These are phyloP conservation scores for Percina caprodes DNA, from an alignment of 2,113 vertebrate genomes.

Conservation along the genomic window DNA sequence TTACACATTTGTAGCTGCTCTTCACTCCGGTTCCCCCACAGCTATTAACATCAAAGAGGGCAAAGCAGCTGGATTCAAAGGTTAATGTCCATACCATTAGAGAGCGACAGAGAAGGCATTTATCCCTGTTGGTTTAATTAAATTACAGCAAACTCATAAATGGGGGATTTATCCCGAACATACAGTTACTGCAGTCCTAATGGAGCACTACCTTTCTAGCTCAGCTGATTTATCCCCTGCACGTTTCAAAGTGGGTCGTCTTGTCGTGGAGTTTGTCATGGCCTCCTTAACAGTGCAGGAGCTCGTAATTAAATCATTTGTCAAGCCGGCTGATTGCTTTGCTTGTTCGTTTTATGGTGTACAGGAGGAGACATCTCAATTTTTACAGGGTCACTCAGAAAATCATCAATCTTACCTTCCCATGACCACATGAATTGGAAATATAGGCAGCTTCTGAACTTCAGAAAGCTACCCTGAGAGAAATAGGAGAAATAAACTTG, in stretches of 20 bases:
- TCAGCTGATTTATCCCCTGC: slow-evolving; percentile 71
- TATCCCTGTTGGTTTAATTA: slow-evolving; percentile 81
- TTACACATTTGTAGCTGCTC: slow-evolving; percentile 30
- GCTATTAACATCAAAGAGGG: slow-evolving; percentile 74
- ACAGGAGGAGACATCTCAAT: slow-evolving; percentile 23
- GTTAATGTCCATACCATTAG: slow-evolving; percentile 79
- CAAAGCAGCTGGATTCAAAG: slow-evolving; percentile 72
- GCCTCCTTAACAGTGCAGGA: slow-evolving; percentile 74
- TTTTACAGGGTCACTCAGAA: slow-evolving; percentile 26
- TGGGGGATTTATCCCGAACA: slow-evolving; percentile 62
- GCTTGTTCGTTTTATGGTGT: slow-evolving; percentile 46
- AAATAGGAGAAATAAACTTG: slow-evolving; percentile 6
- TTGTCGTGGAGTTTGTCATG: slow-evolving; percentile 73
- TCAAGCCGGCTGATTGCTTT: slow-evolving; percentile 55
- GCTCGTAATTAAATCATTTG: slow-evolving; percentile 74
- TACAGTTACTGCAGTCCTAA: slow-evolving; percentile 69
- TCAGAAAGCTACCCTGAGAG: background rate
- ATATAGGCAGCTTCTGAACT: slow-evolving; percentile 1
- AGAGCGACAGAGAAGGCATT: slow-evolving; percentile 65
- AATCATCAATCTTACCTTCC: slow-evolving; percentile 16
- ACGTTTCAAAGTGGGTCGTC: slow-evolving; percentile 68
- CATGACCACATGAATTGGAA: background rate
- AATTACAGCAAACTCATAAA: slow-evolving; percentile 77
- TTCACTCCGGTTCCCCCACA: slow-evolving; percentile 11
- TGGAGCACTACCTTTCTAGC: slow-evolving; percentile 63